Base-by-base conservation (phyloP, 1,140 invertebrate genomes). In the Bilobella aurantiaca region DNA sequence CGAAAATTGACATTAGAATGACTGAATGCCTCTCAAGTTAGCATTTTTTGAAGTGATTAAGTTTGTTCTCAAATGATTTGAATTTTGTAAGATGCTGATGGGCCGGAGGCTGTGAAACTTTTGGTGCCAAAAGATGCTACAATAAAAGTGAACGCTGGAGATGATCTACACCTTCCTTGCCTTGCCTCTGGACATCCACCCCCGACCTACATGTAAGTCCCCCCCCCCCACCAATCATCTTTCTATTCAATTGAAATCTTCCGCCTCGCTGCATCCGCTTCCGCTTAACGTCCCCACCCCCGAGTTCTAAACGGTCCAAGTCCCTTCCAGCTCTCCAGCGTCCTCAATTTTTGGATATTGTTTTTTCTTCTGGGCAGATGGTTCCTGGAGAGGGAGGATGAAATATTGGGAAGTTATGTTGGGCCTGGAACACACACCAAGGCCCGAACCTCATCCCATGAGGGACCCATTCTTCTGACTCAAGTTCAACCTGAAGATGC, bases 111-210 rank as follows among this genome's bases (percentile, higher is more conserved):
- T 70, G 86, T 87, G 12, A 79, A 85, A 60, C 79, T 87, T 62
- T 83, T 82, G 14, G 82, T 85, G n/a, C 86, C 86, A 72, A 83
- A 85, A 71, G 83, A 86, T 74, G 82, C 81, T 67, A 78, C 79
- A 42, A 79, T 82, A 64, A 80, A 84, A 65, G 84, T 83, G 31
- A 81, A 82, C 66, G 79, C 85, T 60, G 87, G 87, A 29, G 85
- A 86, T 63, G 83, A 86, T 73, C 83, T 87, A 61, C 84, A 82
- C 64, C 76, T 89, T 70, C 84, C 87, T 16, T 89, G 87, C 76
- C 83, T 85, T 5, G 87, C 87, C 47, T 86, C 88, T 77, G 87
- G 86, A 56, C 85, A 85, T 81, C 87, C 87, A 2, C 82, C 87
- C 31, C 87, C 87, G 46, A 83, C 79, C 62, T 89, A 88, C 77